Conservation (phyloP, 2,888 invertebrate genomes). For the Leptarthrus brevirostris region DNA sequence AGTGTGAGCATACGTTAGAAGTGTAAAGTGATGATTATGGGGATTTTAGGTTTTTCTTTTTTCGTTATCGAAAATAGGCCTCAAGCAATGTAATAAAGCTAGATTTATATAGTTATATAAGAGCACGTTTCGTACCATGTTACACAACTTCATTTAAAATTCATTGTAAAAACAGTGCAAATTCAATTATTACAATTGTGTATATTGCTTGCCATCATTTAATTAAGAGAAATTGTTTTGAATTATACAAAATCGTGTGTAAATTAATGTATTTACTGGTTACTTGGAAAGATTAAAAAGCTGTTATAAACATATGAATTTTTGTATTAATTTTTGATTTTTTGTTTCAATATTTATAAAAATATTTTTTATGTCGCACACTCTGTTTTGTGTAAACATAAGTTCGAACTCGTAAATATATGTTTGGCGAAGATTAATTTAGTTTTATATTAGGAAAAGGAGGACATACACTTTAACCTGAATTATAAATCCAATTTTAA, state of each 20-base stretch:
- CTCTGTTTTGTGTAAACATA: too few relatives aligned
- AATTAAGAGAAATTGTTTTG: conserved; percentile 23
- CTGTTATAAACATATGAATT: conserved; percentile 18
- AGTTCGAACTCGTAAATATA: too few relatives aligned
- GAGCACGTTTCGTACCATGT: conserved; percentile 15
- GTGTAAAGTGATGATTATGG: conserved; percentile 3
- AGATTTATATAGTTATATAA: not conserved
- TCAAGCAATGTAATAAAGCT: conserved; percentile 8
- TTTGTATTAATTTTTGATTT: not conserved
- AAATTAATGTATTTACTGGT: conserved; percentile 41
- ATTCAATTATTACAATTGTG: conserved; percentile 24
- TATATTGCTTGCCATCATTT: conserved; percentile 28
- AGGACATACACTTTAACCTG: too few relatives aligned
- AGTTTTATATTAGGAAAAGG: too few relatives aligned
- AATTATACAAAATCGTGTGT: conserved; percentile 32
- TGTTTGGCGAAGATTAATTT: too few relatives aligned
- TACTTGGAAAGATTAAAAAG: conserved; percentile 34
- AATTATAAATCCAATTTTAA: too few relatives aligned
- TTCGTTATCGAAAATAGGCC: not conserved
- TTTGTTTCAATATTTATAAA: not conserved
- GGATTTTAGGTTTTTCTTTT: conserved; percentile 2
- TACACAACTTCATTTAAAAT: conserved; percentile 3
- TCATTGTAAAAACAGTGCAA: conserved; percentile 30
- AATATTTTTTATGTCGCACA: too few relatives aligned
- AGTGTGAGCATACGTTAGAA: conserved; percentile 4